These are phyloP conservation scores for honey bee (Apis mellifera) DNA, from an alignment of 1,140 invertebrate genomes.

Conservation along the genomic window DNA sequence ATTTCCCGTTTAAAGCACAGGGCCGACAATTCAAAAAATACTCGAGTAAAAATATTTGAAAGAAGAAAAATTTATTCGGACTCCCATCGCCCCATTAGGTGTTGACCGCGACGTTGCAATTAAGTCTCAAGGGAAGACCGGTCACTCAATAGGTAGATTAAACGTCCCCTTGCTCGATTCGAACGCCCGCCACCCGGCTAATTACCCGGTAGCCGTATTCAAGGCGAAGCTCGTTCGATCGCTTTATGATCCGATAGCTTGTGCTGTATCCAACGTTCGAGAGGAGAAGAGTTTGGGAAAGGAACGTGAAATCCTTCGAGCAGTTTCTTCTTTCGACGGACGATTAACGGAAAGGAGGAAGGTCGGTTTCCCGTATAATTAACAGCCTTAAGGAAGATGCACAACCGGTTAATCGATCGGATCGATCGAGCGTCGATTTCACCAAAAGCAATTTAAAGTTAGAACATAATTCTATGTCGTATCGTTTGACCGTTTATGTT, in stretches of 20 bases:
- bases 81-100: neutral
- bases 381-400: neutral
- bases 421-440: neutral
- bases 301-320: slow-evolving; percentile 20
- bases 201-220: slow-evolving; percentile 12
- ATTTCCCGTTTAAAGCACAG: no score
- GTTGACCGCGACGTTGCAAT: neutral
- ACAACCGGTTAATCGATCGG: slow-evolving; percentile 28
- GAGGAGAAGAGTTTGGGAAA: neutral
- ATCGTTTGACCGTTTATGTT: slow-evolving; percentile 12
- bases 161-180: slow-evolving; percentile 2
- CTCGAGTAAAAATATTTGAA: neutral
- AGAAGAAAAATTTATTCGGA: neutral
- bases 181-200: slow-evolving; percentile 8
- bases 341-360: slow-evolving; percentile 8
- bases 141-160: slow-evolving; percentile 9
- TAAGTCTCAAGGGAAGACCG: slow-evolving; percentile 1
- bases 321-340: neutral
- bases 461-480: neutral
- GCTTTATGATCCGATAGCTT: neutral
- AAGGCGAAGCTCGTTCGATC: slow-evolving; percentile 14
- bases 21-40: no score
- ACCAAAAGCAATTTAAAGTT: slow-evolving; percentile 23
- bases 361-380: slow-evolving; percentile 21
- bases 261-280: no score